Base-by-base conservation (phyloP, 2,888 invertebrate species). In the Morpho helenor region DNA sequence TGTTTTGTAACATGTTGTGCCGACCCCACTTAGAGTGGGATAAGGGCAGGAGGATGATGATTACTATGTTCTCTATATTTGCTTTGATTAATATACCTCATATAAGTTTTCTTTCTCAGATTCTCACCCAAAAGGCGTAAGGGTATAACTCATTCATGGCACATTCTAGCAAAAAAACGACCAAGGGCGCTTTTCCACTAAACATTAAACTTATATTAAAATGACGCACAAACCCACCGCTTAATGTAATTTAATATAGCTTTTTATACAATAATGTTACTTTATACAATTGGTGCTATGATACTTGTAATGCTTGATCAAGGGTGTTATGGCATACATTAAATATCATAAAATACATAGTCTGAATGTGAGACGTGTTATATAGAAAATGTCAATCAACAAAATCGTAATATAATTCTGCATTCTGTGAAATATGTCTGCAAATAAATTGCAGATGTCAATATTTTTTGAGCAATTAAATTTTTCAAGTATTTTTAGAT, bases 61-160 rank as follows among this genome's bases (percentile, higher is more conserved):
- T 41, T 45, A 46, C n/a, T 31, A 41, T 59, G 52, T 60, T 56
- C 3, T 31, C 5, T 31, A 31, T 31, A 31, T 31, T 31, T 31
- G 31, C 31, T 16, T 16, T 31, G 31, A 5, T 31, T 31, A 5
- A 31, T 31, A 5, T 31, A 3, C 3, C 31, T 31, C 5, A 31
- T 2, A 31, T 31, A 5, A 5, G 31, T 31, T 31, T 31, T 31
- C 31, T 7, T 22, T 84, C 82, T 2, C 79, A 90, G 89, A 8
- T 66, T 87, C 42, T 89, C 89, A 55, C 89, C 89, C 2, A 90
- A 89, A 64, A 73, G 84, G 7, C 87, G 86, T 57, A 88, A 87
- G 66, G 84, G 87, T 4, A 68, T 86, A n/a, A 70, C 80, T 0
- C 85, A 86, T 59, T 82, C 88, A 0, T 90, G 89, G 89, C 87